Conservation (phyloP, 2,888 invertebrate species). For the Lydus trimaculatus region DNA sequence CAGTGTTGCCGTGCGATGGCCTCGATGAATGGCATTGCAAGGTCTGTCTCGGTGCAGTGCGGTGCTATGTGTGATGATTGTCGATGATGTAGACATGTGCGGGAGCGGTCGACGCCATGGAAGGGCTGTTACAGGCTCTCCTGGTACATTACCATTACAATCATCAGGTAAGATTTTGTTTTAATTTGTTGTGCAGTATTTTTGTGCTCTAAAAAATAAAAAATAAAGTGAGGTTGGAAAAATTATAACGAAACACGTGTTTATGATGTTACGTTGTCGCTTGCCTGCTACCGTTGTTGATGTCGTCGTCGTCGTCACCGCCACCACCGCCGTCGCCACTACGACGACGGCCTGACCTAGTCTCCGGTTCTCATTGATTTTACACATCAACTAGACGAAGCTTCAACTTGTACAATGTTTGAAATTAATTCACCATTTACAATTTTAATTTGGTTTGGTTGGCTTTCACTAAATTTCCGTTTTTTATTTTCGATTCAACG, state of each 20-base stretch:
- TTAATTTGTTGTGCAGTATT: too few species aligned
- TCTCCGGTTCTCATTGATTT: constrained; percentile 52
- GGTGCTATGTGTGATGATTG: constrained; percentile 39
- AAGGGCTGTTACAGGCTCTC: constrained; percentile 60
- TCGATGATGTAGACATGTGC: constrained; percentile 48
- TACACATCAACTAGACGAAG: constrained; percentile 45
- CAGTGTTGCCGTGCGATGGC: constrained; percentile 66
- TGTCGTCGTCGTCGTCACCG: constrained; percentile 18
- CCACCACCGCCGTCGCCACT: constrained; percentile 22
- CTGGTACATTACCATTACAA: constrained; percentile 58
- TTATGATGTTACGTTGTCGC: constrained; percentile 29
- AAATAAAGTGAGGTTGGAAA: too few species aligned
- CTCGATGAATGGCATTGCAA: constrained; percentile 73
- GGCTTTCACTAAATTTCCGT: too few species aligned
- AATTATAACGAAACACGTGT: background rate
- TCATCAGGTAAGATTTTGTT: constrained; percentile 51
- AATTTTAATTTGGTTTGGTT: background rate
- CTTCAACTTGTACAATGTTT: constrained; percentile 39
- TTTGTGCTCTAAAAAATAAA: too few species aligned
- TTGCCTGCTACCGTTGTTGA: constrained; percentile 27
- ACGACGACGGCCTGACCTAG: constrained; percentile 49
- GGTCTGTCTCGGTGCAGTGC: constrained; percentile 62
- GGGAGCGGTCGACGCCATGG: constrained; percentile 54
- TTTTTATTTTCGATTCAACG: background rate
- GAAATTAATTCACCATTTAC: constrained; percentile 34